Evolutionary conservation across 2,113 vertebrate genomes (phyloP).

Genomic region (Bombycilla garrulus): DNA sequence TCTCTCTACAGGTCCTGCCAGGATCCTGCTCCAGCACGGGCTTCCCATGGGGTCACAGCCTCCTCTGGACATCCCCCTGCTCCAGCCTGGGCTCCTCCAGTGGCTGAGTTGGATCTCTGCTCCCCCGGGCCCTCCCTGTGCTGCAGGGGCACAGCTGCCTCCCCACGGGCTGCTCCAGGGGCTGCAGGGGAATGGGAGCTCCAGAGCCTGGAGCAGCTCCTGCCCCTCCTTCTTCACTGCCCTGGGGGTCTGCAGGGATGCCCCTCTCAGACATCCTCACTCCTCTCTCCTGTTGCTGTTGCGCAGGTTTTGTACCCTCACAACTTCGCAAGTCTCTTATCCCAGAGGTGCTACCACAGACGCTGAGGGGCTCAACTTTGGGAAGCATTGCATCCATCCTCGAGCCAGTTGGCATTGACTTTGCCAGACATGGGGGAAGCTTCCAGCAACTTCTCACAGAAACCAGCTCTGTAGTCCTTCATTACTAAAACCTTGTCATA

Average conservation of each 20-base stretch:
- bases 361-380: not conserved
- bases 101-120: not conserved
- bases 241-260: not conserved
- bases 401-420: not conserved
- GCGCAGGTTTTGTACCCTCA: fast-evolving
- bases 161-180: not conserved
- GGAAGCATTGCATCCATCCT: not conserved
- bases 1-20: not conserved
- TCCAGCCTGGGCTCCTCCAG: not conserved
- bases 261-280: fast-evolving
- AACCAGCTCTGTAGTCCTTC: no score
- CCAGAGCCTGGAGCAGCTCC: not conserved
- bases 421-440: not conserved
- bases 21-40: not conserved
- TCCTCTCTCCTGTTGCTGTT: not conserved
- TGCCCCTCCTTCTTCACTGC: not conserved
- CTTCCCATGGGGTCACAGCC: fast-evolving
- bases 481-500: not conserved
- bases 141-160: not conserved
- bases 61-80: not conserved
- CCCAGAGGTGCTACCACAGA: not conserved
- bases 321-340: not conserved
- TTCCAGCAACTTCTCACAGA: not conserved
- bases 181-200: not conserved
- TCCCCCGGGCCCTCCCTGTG: not conserved